Evolutionary conservation across 2,888 invertebrate species (phyloP).

Genomic region (Cosmia trapezina): DNA sequence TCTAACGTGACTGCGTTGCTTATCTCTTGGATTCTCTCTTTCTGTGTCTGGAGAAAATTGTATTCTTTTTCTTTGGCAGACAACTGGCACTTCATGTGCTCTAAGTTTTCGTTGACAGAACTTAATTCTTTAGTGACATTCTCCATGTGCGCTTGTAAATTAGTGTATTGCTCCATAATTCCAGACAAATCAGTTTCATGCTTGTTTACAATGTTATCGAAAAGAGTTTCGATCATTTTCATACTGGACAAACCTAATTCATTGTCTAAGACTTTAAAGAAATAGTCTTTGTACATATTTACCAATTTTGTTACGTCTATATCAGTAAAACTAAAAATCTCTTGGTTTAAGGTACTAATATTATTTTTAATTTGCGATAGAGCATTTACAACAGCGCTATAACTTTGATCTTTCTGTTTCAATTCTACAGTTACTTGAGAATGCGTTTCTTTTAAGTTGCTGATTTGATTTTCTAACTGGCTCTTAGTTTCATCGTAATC

Average conservation of each 20-base stretch:
- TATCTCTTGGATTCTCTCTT: slow-evolving; percentile 81
- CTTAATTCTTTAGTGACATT: slow-evolving; percentile 71
- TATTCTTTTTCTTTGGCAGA: slow-evolving; percentile 79
- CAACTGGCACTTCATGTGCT: slow-evolving; percentile 74
- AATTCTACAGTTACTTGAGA: slow-evolving; percentile 70
- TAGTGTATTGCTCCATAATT: slow-evolving; percentile 68
- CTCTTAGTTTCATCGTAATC: slow-evolving; percentile 77
- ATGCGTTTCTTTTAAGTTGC: slow-evolving; percentile 67
- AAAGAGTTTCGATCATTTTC: slow-evolving; percentile 73
- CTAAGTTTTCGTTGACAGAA: slow-evolving; percentile 73
- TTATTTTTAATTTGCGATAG: slow-evolving; percentile 73
- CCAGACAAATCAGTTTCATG: slow-evolving; percentile 70
- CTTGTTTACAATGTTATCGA: slow-evolving; percentile 70
- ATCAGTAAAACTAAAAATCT: slow-evolving; percentile 55
- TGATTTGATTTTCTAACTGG: slow-evolving; percentile 71
- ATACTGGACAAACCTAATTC: slow-evolving; percentile 74
- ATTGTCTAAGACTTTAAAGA: slow-evolving; percentile 76
- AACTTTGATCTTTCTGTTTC: slow-evolving; percentile 70
- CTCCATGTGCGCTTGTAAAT: slow-evolving; percentile 71
- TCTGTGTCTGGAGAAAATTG: slow-evolving; percentile 76
- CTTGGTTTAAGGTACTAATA: slow-evolving; percentile 66
- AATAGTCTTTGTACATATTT: slow-evolving; percentile 73
- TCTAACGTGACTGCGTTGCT: slow-evolving; percentile 82
- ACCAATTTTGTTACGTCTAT: slow-evolving; percentile 62
- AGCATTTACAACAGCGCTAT: slow-evolving; percentile 67